Conservation (phyloP, 1,140 invertebrate genomes). For the Brachystomella parvula region DNA sequence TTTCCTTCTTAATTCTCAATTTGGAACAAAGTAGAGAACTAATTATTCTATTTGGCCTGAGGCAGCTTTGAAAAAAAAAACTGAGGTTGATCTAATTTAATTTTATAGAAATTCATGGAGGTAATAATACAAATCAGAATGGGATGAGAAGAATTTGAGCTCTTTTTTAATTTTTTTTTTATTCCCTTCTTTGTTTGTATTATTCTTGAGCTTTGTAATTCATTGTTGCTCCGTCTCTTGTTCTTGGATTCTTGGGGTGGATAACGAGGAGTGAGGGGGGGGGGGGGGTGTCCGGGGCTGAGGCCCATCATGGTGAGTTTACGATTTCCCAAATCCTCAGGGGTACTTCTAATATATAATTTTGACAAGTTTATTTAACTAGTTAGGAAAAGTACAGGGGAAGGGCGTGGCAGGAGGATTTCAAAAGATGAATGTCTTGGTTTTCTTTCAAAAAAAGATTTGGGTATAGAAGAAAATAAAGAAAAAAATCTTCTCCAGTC, state of each 20-base stretch:
- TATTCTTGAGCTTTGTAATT: no score
- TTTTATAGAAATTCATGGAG: no score
- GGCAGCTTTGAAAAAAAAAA: no score
- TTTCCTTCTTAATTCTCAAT: background rate
- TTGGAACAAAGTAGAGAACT: background rate
- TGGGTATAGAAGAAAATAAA: slow-evolving; percentile 5
- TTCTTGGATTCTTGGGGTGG: no score
- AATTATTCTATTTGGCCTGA: no score
- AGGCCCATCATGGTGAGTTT: background rate
- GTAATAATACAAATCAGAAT: no score
- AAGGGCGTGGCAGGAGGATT: slow-evolving; percentile 32
- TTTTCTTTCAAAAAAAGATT: background rate
- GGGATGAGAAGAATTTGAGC: no score
- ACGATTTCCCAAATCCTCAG: slow-evolving; percentile 15
- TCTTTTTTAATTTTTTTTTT: no score
- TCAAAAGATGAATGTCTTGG: slow-evolving; percentile 35
- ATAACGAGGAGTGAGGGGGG: no score
- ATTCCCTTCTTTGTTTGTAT: background rate
- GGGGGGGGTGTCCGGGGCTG: no score
- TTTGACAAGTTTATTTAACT: slow-evolving; percentile 40
- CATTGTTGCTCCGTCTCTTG: no score
- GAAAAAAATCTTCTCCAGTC: background rate
- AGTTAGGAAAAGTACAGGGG: slow-evolving; percentile 38
- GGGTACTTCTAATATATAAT: slow-evolving; percentile 35
- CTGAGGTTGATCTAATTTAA: no score